Evolutionary conservation across 2,888 invertebrate species (phyloP), one percentile per base, ranked within the genome.

Genomic region (Scelioninae gen. 2): DNA sequence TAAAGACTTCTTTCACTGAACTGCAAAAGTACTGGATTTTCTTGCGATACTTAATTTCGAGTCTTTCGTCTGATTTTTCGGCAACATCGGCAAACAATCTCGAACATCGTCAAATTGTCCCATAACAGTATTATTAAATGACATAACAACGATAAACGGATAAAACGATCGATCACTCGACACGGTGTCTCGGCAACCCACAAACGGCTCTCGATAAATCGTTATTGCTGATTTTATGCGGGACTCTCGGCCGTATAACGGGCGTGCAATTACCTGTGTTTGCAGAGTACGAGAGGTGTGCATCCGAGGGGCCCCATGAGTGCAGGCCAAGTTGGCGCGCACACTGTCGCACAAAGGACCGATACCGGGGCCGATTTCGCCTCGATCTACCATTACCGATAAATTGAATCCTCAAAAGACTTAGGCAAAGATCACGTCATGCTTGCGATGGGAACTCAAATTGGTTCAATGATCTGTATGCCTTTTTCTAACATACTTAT

Each of bases 181-280:
- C 68, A 67, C 63, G 39, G 39, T 55, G 63, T 68, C 68, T 68
- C 68, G 60, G 65, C 58, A 58, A 45, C 45, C 60, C 58, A 33
- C 57, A 58, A 73, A 64, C 63, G 67, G 58, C 58, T 72, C 48
- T 52, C 63, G 55, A 72, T 74, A 74, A 72, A 74, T 74, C 71
- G 58, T 72, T 64, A 74, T 74, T 58, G 71, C 63, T 64, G 71
- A 75, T 73, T 63, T 68, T 67, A 64, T 63, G 55, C 67, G 57
- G 72, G 72, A 72, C 58, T 64, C 71, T 57, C 57, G 73, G 57
- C n/a, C 73, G 64, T 69, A 64, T 73, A 73, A 73, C 73, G 73
- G 73, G 67, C 46, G 68, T 63, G 73, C 68, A 68, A 63, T 73
- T 73, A 68, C 64, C 67, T 22, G 60, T 52, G 71, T 71, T 65